Conservation (phyloP, 2,888 invertebrate species). For the Augochlorella aurata region DNA sequence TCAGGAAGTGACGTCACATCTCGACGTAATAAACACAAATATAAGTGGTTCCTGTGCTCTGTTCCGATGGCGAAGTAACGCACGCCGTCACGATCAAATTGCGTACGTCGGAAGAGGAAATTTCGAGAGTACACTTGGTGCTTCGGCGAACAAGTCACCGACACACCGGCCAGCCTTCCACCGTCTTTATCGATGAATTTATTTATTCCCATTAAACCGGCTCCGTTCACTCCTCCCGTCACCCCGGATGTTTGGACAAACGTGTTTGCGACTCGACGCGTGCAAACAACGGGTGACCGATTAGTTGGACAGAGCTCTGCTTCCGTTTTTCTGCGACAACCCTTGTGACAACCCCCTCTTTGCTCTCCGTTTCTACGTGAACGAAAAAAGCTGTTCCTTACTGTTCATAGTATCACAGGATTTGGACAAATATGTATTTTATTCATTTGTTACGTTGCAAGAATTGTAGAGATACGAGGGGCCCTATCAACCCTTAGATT, state of each 20-base stretch:
- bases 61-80: conserved; percentile 63
- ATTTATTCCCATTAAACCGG: not conserved
- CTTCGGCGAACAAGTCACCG: conserved; percentile 55
- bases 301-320: not conserved
- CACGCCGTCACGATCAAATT: conserved; percentile 64
- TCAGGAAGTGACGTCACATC: conserved; percentile 76
- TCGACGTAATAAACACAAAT: conserved; percentile 76
- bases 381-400: no score
- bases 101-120: conserved; percentile 67
- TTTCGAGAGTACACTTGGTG: conserved; percentile 47
- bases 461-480: no score
- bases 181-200: conserved; percentile 14
- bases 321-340: not conserved
- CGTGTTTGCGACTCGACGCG: not conserved
- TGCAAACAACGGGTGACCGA: no score
- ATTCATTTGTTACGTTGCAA: no score
- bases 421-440: no score
- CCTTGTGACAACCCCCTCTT: no score
- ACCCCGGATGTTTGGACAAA: not conserved
- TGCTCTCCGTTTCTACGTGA: not conserved
- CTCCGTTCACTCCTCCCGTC: not conserved
- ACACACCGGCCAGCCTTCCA: conserved; percentile 37
- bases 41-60: conserved; percentile 70
- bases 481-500: no score
- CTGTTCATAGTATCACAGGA: no score